phyloP scores from a whole-genome alignment of 2,797 vertebrate genomes.

The Acipenser oxyrinchus region DNA sequence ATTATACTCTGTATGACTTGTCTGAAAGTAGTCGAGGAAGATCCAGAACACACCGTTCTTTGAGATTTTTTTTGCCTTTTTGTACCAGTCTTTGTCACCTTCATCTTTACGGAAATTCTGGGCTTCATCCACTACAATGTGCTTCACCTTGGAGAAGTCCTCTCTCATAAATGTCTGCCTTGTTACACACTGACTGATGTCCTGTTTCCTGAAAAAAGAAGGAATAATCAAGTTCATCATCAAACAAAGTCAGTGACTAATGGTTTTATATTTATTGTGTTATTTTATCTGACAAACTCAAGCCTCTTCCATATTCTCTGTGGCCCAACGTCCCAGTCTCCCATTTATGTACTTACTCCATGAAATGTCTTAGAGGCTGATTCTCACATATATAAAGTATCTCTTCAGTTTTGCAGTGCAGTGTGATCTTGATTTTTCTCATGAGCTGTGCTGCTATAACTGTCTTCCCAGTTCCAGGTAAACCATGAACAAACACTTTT shows the following conservation, averaged over 20 bases:
- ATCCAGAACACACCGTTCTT: conserved; percentile 39
- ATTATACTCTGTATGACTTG: conserved; percentile 7
- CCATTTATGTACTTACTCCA: conserved; percentile 30
- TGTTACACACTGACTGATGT: conserved; percentile 30
- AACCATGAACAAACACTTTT: conserved; percentile 41
- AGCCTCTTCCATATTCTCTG: too few species aligned
- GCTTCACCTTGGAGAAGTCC: background rate
- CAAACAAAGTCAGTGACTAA: too few species aligned
- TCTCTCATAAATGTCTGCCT: conserved; percentile 22
- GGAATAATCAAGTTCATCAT: background rate
- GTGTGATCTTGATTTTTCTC: conserved; percentile 35
- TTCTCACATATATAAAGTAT: conserved; percentile 52
- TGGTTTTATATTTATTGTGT: too few species aligned
- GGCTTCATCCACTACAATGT: conserved; percentile 48
- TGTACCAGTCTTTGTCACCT: conserved; percentile 26
- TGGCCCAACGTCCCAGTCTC: too few species aligned
- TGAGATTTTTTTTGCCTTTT: conserved; percentile 16
- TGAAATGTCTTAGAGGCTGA: conserved; percentile 25
- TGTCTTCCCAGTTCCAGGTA: conserved; percentile 52
- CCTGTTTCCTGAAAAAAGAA: conserved; percentile 28
- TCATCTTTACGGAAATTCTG: conserved; percentile 34
- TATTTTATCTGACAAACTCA: too few species aligned
- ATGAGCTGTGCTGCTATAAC: conserved; percentile 42
- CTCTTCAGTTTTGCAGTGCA: conserved; percentile 14
- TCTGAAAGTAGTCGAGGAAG: conserved; percentile 50